A percentile compares a stretch with the other conserved stretches of the same genome.
Evolutionary conservation across 2,113 vertebrate genomes (phyloP).

Genomic region (Catagonus wagneri): DNA sequence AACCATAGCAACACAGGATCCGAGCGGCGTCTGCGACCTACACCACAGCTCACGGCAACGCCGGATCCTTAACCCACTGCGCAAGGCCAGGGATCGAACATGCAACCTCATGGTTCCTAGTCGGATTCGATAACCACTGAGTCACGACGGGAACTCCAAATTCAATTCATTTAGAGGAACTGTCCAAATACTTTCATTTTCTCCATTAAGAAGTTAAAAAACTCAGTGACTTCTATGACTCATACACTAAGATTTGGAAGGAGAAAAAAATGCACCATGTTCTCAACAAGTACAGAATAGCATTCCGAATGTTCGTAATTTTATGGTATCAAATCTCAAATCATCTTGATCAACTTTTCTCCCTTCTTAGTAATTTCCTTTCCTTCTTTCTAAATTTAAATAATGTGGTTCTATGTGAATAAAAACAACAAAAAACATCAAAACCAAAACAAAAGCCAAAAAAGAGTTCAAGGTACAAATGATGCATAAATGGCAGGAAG

Average conservation of each 20-base stretch:
- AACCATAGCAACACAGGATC: too few species aligned
- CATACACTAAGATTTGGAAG: neutral
- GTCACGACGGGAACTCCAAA: too few species aligned
- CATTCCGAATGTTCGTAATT: conserved; percentile 9
- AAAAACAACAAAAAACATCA: neutral
- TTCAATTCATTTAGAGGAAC: conserved; percentile 18
- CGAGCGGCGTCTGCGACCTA: too few species aligned
- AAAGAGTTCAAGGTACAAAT: conserved; percentile 45
- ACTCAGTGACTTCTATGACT: conserved; percentile 7
- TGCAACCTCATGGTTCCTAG: too few species aligned
- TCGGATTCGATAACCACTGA: too few species aligned
- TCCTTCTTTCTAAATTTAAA: conserved; percentile 41
- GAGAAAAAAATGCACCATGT: neutral
- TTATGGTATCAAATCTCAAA: neutral
- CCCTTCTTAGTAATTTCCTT: conserved; percentile 8
- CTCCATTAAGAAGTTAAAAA: conserved; percentile 19
- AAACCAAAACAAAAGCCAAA: neutral
- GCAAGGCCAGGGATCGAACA: too few species aligned
- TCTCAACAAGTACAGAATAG: conserved; percentile 40
- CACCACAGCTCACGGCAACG: too few species aligned
- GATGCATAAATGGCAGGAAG: neutral
- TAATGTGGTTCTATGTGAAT: neutral
- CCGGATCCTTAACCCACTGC: too few species aligned
- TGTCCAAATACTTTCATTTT: conserved; percentile 58
- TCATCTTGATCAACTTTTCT: neutral